These are phyloP conservation scores for Acrobasis repandana DNA, from an alignment of 2,888 invertebrate species.

Conservation along the genomic window DNA sequence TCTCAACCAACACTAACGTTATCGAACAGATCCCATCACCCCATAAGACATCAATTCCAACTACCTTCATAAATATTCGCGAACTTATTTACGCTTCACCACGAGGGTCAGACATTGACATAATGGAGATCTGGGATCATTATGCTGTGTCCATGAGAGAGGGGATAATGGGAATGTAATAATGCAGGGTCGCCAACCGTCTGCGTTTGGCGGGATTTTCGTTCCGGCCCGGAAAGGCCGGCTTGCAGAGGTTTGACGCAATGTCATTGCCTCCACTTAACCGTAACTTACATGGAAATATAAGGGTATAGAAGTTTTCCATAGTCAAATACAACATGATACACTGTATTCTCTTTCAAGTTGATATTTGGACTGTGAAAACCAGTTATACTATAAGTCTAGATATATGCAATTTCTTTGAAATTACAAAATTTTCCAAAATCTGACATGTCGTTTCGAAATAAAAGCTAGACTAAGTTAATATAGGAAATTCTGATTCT, in stretches of 20 bases:
- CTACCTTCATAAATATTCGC: slow-evolving; percentile 18
- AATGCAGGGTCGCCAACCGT: slow-evolving; percentile 20
- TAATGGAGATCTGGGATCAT: slow-evolving; percentile 16
- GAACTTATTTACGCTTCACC: slow-evolving; percentile 15
- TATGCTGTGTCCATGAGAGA: slow-evolving; percentile 15
- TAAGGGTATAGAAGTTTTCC: too few relatives aligned
- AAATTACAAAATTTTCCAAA: too few relatives aligned
- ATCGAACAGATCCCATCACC: background rate
- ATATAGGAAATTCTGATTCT: too few relatives aligned
- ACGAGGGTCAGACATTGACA: slow-evolving; percentile 9
- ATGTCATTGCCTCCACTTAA: too few relatives aligned
- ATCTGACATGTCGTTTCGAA: too few relatives aligned
- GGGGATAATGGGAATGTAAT: slow-evolving; percentile 20
- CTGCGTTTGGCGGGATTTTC: slow-evolving; percentile 3
- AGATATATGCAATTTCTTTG: too few relatives aligned
- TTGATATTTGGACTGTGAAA: too few relatives aligned
- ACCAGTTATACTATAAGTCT: too few relatives aligned
- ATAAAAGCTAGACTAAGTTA: too few relatives aligned
- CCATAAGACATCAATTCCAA: slow-evolving; percentile 2
- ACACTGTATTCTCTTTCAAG: too few relatives aligned
- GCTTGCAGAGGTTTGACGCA: background rate
- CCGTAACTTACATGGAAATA: too few relatives aligned
- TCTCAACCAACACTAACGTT: background rate
- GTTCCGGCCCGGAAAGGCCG: slow-evolving; percentile 8
- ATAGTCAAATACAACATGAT: too few relatives aligned